phyloP scores from a whole-genome alignment of 2,888 invertebrate genomes.

The Heteromurus nitidus region DNA sequence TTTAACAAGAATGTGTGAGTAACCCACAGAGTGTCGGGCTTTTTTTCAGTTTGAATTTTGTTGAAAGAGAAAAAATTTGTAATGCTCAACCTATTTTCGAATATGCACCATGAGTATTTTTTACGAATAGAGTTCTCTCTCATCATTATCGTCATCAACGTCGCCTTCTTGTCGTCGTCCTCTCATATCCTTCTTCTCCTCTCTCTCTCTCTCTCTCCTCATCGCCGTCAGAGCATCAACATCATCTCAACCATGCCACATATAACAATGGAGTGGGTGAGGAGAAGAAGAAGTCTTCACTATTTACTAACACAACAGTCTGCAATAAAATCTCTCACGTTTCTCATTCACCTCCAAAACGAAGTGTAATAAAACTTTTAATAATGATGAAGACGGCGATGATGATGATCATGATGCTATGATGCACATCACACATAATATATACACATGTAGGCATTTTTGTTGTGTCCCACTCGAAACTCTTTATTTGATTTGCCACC shows the following conservation, averaged over 20 bases:
- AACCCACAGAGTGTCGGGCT: constrained; percentile 7
- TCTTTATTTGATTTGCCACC: background rate
- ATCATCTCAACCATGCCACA: constrained; percentile 5
- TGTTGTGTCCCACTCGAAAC: background rate
- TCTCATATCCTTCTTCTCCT: too few species aligned
- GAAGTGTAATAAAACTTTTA: constrained; percentile 51
- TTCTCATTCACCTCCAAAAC: constrained; percentile 50
- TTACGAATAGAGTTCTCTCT: constrained; percentile 32
- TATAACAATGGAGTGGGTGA: constrained; percentile 56
- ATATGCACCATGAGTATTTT: constrained; percentile 33
- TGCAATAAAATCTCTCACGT: constrained; percentile 55
- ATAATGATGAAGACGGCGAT: constrained; percentile 36
- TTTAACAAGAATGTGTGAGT: constrained; percentile 22
- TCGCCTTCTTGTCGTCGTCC: too few species aligned
- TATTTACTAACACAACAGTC: constrained; percentile 48
- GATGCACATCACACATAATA: background rate
- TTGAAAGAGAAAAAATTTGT: constrained; percentile 45
- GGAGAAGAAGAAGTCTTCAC: constrained; percentile 39
- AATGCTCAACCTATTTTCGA: constrained; percentile 61
- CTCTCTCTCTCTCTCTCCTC: too few species aligned
- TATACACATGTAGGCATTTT: background rate
- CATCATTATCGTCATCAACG: constrained; percentile 35
- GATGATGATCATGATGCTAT: constrained; percentile 8
- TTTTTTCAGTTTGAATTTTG: constrained; percentile 21
- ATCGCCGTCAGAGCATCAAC: constrained; percentile 15